Evolutionary conservation across 2,797 vertebrate genomes (phyloP).

Genomic region (Coranthus polyacanthus): DNA sequence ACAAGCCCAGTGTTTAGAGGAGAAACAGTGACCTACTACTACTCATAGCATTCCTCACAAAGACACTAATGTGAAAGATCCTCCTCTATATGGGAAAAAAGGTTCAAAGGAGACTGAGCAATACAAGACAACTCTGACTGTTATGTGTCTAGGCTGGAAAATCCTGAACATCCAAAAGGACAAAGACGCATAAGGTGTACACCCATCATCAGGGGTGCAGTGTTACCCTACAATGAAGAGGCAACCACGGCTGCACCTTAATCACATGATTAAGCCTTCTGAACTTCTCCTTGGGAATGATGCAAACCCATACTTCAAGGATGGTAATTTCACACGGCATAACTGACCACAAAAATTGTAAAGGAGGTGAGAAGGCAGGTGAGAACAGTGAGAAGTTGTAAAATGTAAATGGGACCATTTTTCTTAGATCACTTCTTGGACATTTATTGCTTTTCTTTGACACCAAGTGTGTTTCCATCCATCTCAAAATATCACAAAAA

Average conservation of each 20-base stretch:
- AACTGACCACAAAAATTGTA: slow-evolving; percentile 6
- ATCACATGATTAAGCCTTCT: slow-evolving; percentile 73
- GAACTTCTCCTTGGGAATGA: slow-evolving; percentile 64
- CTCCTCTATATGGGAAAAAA: slow-evolving; percentile 45
- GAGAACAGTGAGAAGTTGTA: neutral
- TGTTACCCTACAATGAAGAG: slow-evolving; percentile 55
- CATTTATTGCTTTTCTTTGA: too few species aligned
- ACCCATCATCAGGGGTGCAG: slow-evolving; percentile 56
- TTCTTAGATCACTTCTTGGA: too few species aligned
- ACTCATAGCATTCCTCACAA: slow-evolving; percentile 67
- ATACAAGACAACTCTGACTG: slow-evolving; percentile 41
- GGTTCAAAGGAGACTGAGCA: slow-evolving; percentile 43
- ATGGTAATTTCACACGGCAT: slow-evolving; percentile 45
- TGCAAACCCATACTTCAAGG: slow-evolving; percentile 49
- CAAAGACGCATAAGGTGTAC: slow-evolving; percentile 40
- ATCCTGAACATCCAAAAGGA: slow-evolving; percentile 48
- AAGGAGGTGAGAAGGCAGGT: neutral
- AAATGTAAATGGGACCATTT: too few species aligned
- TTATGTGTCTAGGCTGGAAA: slow-evolving; percentile 45
- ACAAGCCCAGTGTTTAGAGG: slow-evolving; percentile 75
- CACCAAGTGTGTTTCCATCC: too few species aligned
- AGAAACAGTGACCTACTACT: slow-evolving; percentile 73
- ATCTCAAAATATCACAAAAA: too few species aligned
- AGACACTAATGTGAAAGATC: slow-evolving; percentile 62
- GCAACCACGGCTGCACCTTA: slow-evolving; percentile 60